Evolutionary conservation across 2,113 vertebrate species (phyloP).

Genomic region (Apodemus speciosus): DNA sequence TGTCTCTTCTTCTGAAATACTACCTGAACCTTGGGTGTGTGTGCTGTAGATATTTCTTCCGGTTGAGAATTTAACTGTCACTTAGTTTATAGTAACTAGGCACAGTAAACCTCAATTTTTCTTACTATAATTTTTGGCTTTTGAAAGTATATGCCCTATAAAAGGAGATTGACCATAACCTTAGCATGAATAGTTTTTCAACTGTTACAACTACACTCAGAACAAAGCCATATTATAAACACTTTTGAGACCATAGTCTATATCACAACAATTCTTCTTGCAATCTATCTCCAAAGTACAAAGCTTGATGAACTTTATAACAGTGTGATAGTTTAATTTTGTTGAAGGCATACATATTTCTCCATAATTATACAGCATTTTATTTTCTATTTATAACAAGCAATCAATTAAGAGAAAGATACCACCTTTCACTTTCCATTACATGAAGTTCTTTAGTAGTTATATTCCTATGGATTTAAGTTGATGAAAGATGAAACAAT

Average conservation of each 20-base stretch:
- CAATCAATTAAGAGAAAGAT: neutral
- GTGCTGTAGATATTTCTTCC: neutral
- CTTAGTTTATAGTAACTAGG: neutral
- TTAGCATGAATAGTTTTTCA: neutral
- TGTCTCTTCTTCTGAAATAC: neutral
- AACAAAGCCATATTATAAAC: neutral
- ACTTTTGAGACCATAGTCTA: neutral
- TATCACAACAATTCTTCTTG: neutral
- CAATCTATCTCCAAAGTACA: neutral
- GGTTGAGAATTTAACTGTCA: neutral
- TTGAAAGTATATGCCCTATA: neutral
- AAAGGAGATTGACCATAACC: neutral
- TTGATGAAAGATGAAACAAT: neutral
- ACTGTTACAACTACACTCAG: neutral
- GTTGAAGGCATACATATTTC: neutral
- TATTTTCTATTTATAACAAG: constrained; percentile 46
- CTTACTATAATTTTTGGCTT: neutral
- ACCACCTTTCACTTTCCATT: neutral
- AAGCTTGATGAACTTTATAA: constrained; percentile 19
- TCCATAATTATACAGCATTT: neutral
- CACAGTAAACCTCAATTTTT: neutral
- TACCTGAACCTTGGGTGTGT: neutral
- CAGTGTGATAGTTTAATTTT: constrained; percentile 47
- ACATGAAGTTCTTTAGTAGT: neutral
- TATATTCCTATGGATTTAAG: neutral